phyloP scores from a whole-genome alignment of 2,888 invertebrate species.

The Dryobotodes eremita region DNA sequence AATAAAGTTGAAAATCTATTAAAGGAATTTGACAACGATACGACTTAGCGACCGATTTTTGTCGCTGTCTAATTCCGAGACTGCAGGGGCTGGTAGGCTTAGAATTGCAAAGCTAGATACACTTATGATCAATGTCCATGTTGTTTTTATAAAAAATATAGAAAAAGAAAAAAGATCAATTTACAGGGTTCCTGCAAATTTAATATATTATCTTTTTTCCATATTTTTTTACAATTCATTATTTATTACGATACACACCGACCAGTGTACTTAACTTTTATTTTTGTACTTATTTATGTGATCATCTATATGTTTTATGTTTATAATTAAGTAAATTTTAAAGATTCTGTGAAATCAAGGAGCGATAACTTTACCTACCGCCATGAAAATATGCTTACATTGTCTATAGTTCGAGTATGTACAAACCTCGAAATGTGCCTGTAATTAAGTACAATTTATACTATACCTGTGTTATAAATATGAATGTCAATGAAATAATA shows the following conservation, averaged over 20 bases:
- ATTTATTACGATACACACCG: not conserved
- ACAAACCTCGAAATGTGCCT: not conserved
- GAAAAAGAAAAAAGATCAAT: not conserved
- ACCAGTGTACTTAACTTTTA: slow-evolving; percentile 11
- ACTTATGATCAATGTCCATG: not conserved
- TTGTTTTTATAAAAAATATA: not conserved
- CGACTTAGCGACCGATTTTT: too few relatives aligned
- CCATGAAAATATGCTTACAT: not conserved
- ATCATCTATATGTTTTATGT: not conserved
- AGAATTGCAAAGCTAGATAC: not conserved
- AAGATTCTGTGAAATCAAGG: not conserved
- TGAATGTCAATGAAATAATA: not conserved
- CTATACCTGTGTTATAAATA: not conserved
- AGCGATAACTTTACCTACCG: too few relatives aligned
- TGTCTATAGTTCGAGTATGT: not conserved
- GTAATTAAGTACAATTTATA: not conserved
- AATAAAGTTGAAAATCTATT: too few relatives aligned
- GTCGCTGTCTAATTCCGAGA: too few relatives aligned
- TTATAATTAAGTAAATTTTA: not conserved
- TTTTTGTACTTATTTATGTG: slow-evolving; percentile 5
- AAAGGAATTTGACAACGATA: too few relatives aligned
- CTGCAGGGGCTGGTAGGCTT: not conserved
- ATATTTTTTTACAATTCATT: not conserved
- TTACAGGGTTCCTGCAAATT: too few relatives aligned
- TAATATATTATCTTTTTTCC: too few relatives aligned